phyloP scores from a whole-genome alignment of 2,113 vertebrate species.

The Entelurus aequoreus region DNA sequence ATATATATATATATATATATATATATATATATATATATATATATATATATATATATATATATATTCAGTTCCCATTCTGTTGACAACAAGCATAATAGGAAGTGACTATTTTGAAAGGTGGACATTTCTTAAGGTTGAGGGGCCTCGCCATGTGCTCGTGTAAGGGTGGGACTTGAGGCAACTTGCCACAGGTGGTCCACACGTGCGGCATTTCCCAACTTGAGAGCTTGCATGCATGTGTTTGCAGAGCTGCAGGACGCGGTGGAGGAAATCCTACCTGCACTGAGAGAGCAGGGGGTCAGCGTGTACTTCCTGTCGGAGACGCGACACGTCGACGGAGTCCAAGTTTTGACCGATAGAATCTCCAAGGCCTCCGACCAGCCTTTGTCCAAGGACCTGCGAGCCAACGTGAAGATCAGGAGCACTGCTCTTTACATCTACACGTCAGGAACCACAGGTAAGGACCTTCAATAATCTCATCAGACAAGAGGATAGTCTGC shows the following conservation, averaged over 20 bases:
- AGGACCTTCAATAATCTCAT: background rate
- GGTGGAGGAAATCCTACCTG: constrained; percentile 75
- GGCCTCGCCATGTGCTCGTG: constrained; percentile 15
- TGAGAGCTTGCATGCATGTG: constrained; percentile 18
- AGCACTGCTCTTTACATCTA: constrained; percentile 79
- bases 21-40: no score
- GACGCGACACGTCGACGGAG: constrained; percentile 49
- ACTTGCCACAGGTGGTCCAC: constrained; percentile 13
- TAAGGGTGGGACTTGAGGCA: constrained; percentile 8
- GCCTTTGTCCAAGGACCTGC: constrained; percentile 58
- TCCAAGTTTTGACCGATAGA: constrained; percentile 60
- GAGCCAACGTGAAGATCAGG: constrained; percentile 40
- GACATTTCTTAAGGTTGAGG: no score
- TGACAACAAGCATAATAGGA: background rate
- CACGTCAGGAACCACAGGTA: constrained; percentile 72
- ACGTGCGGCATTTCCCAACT: constrained; percentile 23
- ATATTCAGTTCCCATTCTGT: no score
- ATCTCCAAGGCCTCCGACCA: constrained; percentile 61
- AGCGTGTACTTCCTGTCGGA: constrained; percentile 71
- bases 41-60: no score
- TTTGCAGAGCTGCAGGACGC: constrained; percentile 67
- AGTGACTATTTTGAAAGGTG: background rate
- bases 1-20: no score
- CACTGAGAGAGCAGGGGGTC: constrained; percentile 62
- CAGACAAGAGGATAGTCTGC: no score